Percentiles rank a stretch among this genome's conserved stretches.
These are phyloP conservation scores for Smittia sp. DNA, from an alignment of 2,888 invertebrate species.

Conservation along the genomic window DNA sequence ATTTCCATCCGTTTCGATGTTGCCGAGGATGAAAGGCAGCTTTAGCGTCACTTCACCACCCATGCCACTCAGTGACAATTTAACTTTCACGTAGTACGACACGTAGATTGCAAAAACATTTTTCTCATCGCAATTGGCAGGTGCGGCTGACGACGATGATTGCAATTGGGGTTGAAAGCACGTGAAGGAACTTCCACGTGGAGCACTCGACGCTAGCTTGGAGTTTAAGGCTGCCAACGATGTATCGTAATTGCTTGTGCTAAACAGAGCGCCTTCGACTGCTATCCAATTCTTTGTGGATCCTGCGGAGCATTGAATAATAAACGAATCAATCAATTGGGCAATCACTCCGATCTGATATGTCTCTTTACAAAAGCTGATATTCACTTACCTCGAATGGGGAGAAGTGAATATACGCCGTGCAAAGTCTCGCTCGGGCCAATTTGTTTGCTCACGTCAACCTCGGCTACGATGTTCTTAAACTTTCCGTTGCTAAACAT, in stretches of 20 bases:
- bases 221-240: conserved; percentile 46
- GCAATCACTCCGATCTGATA: neutral
- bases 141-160: conserved; percentile 51
- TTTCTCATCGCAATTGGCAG: conserved; percentile 64
- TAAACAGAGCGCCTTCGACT: conserved; percentile 74
- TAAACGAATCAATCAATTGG: conserved; percentile 25
- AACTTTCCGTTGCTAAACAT: conserved; percentile 91
- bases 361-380: neutral
- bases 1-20: conserved; percentile 48
- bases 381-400: conserved; percentile 56
- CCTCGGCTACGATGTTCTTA: conserved; percentile 76
- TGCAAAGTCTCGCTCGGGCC: conserved; percentile 61
- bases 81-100: conserved; percentile 81
- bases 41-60: conserved; percentile 73
- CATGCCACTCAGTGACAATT: conserved; percentile 71
- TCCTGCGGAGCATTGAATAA: conserved; percentile 53
- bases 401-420: conserved; percentile 63
- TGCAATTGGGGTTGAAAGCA: conserved; percentile 44
- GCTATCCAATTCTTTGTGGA: conserved; percentile 85
- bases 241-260: conserved; percentile 52
- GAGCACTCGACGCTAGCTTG: conserved; percentile 46
- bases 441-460: conserved; percentile 64
- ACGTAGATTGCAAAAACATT: conserved; percentile 86
- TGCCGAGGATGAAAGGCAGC: conserved; percentile 72
- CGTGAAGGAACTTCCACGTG: conserved; percentile 42